A percentile compares a stretch with the other conserved stretches of the same genome.
Conservation (phyloP, 2,888 invertebrate genomes). For the Apotomis capreana region DNA sequence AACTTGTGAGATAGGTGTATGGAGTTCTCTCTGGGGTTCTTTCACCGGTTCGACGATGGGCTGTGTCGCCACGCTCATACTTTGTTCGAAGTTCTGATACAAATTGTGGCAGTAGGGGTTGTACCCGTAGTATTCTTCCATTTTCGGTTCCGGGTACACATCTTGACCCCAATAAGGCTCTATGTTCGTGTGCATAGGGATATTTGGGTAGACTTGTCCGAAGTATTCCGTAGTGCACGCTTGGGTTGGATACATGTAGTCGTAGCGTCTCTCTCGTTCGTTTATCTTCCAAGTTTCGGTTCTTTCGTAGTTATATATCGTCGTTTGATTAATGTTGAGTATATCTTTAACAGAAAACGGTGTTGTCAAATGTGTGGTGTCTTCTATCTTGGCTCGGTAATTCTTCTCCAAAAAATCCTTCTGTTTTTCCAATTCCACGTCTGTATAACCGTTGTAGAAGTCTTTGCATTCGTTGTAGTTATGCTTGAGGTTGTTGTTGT, state of each 20-base stretch:
- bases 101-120: slow-evolving; percentile 71
- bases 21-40: slow-evolving; percentile 52
- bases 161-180: slow-evolving; percentile 72
- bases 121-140: slow-evolving; percentile 72
- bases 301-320: slow-evolving; percentile 63
- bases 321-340: slow-evolving; percentile 67
- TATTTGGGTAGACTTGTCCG: slow-evolving; percentile 64
- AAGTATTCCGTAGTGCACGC: slow-evolving; percentile 65
- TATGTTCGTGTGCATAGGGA: slow-evolving; percentile 63
- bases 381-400: slow-evolving; percentile 64
- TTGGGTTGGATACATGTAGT: slow-evolving; percentile 62
- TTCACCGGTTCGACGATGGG: slow-evolving; percentile 54
- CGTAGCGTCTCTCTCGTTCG: slow-evolving; percentile 64
- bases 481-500: slow-evolving; percentile 65
- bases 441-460: slow-evolving; percentile 57
- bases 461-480: slow-evolving; percentile 69
- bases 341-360: slow-evolving; percentile 79
- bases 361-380: slow-evolving; percentile 58
- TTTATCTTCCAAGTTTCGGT: slow-evolving; percentile 67
- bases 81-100: slow-evolving; percentile 69
- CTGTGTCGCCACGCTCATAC: slow-evolving; percentile 50
- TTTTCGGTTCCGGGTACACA: slow-evolving; percentile 66
- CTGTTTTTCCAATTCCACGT: slow-evolving; percentile 55
- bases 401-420: slow-evolving; percentile 56
- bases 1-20: slow-evolving; percentile 38